Base-by-base conservation (phyloP, 2,888 invertebrate species). In the Hypsopygia costalis region DNA sequence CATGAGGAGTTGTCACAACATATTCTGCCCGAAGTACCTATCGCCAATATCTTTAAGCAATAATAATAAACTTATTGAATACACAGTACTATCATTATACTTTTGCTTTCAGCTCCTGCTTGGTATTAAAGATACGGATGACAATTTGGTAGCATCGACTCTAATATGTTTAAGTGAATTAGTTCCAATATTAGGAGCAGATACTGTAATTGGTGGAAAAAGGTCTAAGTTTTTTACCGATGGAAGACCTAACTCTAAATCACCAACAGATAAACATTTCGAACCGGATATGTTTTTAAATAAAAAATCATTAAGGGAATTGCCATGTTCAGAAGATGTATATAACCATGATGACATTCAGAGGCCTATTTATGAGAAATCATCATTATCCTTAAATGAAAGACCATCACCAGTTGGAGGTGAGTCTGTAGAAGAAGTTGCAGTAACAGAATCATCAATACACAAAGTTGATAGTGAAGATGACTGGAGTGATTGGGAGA, bases 1-100 rank as follows among this genome's bases (percentile, higher is more conserved):
- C 91, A 91, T 52, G 93, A 95, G 33, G 94, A 94, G 69, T 77
- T 97, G n/a, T 92, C 93, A 35, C 90, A 90, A 12, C 91, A 93
- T 34, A 92, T 97, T 55, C 87, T 98, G 58, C 97, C 97, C n/a
- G 96, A 97, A 91, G 94, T 94, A n/a, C n/a, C n/a, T n/a, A 16
- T 16, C 4, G 4, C 16, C 2, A 2, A 16, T 16, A 16, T 16
- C 3, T 16, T 16, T 16, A 16, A 3, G 16, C 2, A 16, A 3
- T 16, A 25, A 6, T 25, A 25, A 3, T 4, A 6, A 25, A 29
- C 5, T 10, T 28, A 33, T 20, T 4, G 9, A 12, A 32, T 6
- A 1, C 3, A 11, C 6, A 11, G 22, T 36, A 8, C 43, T 29
- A 9, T 7, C 22, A 34, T 22, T n/a, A 5, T 20, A 40, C 47